phyloP scores from a whole-genome alignment of 1,140 invertebrate species.

The Drosophila dunni region DNA sequence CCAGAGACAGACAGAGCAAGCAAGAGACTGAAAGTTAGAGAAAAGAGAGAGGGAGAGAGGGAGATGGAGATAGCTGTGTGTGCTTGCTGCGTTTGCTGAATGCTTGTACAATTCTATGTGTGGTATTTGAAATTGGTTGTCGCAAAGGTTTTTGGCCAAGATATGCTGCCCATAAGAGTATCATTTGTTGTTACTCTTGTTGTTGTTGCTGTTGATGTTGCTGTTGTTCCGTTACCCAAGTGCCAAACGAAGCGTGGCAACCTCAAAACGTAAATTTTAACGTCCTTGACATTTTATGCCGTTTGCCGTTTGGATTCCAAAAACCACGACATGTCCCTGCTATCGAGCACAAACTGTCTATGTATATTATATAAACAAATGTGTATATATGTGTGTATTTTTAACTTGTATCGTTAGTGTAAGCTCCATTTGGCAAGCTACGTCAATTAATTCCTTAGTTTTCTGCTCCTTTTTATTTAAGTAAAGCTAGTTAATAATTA shows the following conservation, averaged over 20 bases:
- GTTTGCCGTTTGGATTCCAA: constrained; percentile 41
- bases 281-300: constrained; percentile 64
- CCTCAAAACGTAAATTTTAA: constrained; percentile 64
- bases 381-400: constrained; percentile 2
- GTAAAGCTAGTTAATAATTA: constrained; percentile 53
- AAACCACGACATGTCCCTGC: constrained; percentile 1
- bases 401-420: constrained; percentile 14
- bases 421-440: constrained; percentile 29
- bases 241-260: constrained; percentile 56
- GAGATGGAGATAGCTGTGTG: background rate
- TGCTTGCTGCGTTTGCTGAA: constrained; percentile 11
- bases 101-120: constrained; percentile 23
- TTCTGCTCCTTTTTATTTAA: background rate
- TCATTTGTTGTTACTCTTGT: constrained; percentile 26
- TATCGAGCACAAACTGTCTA: background rate
- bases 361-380: constrained; percentile 9
- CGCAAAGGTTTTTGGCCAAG: constrained; percentile 42
- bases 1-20: constrained; percentile 23
- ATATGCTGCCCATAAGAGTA: constrained; percentile 5
- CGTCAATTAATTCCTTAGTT: constrained; percentile 38
- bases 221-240: constrained; percentile 26
- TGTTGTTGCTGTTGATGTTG: constrained; percentile 10
- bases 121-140: constrained; percentile 38
- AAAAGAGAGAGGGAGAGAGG: background rate
- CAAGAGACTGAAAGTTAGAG: background rate